phyloP scores from a whole-genome alignment of 2,113 vertebrate genomes.

The Azemiops feae region DNA sequence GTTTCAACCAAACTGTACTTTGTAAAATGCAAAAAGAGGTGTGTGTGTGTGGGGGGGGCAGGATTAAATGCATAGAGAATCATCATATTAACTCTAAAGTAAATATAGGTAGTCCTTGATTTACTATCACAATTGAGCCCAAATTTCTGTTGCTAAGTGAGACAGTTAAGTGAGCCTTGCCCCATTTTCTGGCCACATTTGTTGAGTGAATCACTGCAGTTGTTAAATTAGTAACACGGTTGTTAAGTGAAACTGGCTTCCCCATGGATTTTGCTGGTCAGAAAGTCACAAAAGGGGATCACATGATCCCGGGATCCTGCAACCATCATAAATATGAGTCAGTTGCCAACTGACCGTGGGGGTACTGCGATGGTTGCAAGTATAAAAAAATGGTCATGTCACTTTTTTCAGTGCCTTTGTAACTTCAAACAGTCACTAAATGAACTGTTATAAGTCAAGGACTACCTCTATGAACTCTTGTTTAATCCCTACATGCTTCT shows the following conservation, averaged over 20 bases:
- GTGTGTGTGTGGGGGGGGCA: too few relatives aligned
- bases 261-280: neutral
- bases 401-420: neutral
- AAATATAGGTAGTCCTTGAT: neutral
- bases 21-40: neutral
- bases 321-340: neutral
- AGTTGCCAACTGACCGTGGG: neutral
- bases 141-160: neutral
- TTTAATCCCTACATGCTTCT: neutral
- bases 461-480: neutral
- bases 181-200: neutral
- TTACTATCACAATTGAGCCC: neutral
- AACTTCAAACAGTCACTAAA: neutral
- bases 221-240: neutral
- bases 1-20: neutral
- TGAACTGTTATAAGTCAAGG: neutral
- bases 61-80: neutral
- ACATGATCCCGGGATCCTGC: rapidly evolving
- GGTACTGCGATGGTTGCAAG: neutral
- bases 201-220: neutral
- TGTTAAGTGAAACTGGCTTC: neutral
- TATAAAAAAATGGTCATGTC: neutral
- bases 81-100: neutral
- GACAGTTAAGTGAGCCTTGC: neutral
- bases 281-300: neutral